Base-by-base conservation (phyloP, 2,113 vertebrate genomes). In the Turnix velox region DNA sequence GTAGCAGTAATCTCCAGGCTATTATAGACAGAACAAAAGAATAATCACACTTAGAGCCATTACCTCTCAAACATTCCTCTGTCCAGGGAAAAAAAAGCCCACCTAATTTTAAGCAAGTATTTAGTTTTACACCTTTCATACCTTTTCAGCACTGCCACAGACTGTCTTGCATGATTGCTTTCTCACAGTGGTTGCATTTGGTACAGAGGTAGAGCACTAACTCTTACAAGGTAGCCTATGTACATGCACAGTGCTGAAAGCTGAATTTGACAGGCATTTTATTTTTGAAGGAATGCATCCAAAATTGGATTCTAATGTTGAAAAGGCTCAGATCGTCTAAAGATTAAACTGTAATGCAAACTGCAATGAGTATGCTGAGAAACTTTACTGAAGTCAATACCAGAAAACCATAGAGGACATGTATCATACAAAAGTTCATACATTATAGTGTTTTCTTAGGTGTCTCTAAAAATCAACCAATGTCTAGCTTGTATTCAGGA, bases 1-100 rank as follows among this genome's bases (percentile, higher is more conserved):
- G 95, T 96, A 90, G 77, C 87, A 77, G 97, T 96, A 58, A 98
- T 98, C 97, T 97, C 95, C 93, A 89, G 95, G 92, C 90, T 97
- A 96, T 97, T 91, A 72, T 55, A 74, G 91, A 96, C 97, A 97
- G 71, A 46, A 97, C 72, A 96, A 93, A 90, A 83, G 55, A 95
- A 76, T 55, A 93, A 77, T 92, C 86, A 79, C 83, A 83, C 69
- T 91, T 90, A 83, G 74, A 85, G 73, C 61, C 75, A 77, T 78
- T 68, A 95, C 55, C 87, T 96, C 85, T 74, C 95, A 87, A 48
- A 59, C 87, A 95, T 92, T 91, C 88, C 80, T 96, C 89, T 74
- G 35, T 84, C 91, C 83, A 78, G 83, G 96, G 96, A 49, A 31
- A 54, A 57, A 68, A 40, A 37, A n/a, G 3, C 7, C 69, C 42